Evolutionary conservation across 2,797 vertebrate species (phyloP), one percentile per base, ranked within the genome.

Genomic region (Aldrovandia affinis): DNA sequence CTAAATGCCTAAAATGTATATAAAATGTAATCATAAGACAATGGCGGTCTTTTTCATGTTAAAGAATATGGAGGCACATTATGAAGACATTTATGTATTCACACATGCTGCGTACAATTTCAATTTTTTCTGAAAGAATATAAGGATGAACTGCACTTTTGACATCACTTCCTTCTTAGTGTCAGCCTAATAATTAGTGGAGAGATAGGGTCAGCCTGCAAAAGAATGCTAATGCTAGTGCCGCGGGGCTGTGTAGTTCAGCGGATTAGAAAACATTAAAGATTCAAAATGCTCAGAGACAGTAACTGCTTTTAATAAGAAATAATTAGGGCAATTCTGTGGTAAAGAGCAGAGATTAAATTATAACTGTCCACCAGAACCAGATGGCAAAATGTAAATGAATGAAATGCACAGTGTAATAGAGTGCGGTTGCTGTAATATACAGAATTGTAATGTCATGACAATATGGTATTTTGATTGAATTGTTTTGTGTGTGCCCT

Each of bases 281-380:
- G 18, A 57, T 15, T 57, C 33, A 15, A 68, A 30, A 15, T 14
- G 36, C 14, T 10, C 28, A 36, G 22, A 36, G 2, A 33, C 25
- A 25, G 42, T 28, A 42, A 54, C 52, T 78, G 81, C 36, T 83
- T 78, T 61, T 63, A 55, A 15, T 63, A 63, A 65, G 70, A 78
- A 78, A 78, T 83, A 83, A 78, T 65, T 50, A 42, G 57, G 55
- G 18, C 18, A 25, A 63, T 63, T 50, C 42, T 83, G 52, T 36
- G 42, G 47, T 63, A 78, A 78, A 63, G 61, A 50, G 44, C 36
- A 57, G n/a, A 8, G 30, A 63, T 57, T 22, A 15, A 78, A 83
- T 68, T 39, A n/a, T 82, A 77, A 83, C 33, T 57, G 68, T 33
- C 30, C 52, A 83, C 55, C 33, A 55, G 20, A 10, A 42, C 47